These are phyloP conservation scores for Macrophya annulata DNA, from an alignment of 2,888 invertebrate species.

Conservation along the genomic window DNA sequence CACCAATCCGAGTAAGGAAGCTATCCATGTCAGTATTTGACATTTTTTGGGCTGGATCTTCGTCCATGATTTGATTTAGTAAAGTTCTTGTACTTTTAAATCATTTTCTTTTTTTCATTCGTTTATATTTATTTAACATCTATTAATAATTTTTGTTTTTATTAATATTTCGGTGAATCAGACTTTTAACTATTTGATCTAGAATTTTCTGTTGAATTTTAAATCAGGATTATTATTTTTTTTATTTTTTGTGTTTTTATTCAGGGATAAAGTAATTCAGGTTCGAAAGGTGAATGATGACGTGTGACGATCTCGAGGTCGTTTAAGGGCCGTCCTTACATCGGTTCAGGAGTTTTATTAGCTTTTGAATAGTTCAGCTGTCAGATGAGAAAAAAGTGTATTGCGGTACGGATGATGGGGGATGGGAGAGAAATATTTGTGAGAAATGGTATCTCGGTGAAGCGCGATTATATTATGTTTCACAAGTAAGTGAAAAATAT, in stretches of 20 bases:
- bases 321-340: neutral
- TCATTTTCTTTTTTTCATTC: neutral
- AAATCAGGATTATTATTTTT: neutral
- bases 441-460: constrained; percentile 4
- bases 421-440: neutral
- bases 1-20: constrained; percentile 82
- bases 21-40: constrained; percentile 80
- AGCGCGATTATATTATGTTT: neutral
- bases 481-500: neutral
- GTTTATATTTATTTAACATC: neutral
- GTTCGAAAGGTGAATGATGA: constrained; percentile 2
- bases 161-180: neutral
- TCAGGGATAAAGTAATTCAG: neutral
- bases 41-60: constrained; percentile 66
- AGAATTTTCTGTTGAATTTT: neutral
- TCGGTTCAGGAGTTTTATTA: neutral
- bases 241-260: neutral
- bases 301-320: neutral
- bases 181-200: neutral
- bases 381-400: constrained; percentile 16
- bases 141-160: neutral
- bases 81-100: neutral
- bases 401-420: neutral
- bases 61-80: constrained; percentile 26
- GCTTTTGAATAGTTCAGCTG: constrained; percentile 11